Evolutionary conservation across 2,113 vertebrate genomes (phyloP).

Genomic region (Verasper variegatus): DNA sequence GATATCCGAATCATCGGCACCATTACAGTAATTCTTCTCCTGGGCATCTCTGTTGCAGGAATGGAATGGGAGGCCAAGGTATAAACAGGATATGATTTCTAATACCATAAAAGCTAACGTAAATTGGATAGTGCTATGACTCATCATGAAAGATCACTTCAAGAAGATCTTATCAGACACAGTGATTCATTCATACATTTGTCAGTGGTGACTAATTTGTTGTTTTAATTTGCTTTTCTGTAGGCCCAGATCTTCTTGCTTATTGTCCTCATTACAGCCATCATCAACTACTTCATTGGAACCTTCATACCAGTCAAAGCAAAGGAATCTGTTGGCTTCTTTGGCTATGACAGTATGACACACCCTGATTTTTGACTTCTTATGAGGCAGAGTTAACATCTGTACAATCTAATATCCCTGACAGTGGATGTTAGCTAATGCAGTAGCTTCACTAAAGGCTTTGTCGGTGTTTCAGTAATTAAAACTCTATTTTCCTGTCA

Average conservation of each 20-base stretch:
- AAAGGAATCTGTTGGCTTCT: conserved; percentile 90
- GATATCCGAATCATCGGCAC: conserved; percentile 95
- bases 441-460: background rate
- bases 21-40: conserved; percentile 91
- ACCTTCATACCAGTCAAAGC: conserved; percentile 89
- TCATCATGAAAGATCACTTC: too few species aligned
- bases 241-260: conserved; percentile 96
- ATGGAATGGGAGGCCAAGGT: conserved; percentile 99
- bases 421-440: background rate
- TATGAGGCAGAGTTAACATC: background rate
- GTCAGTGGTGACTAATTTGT: background rate
- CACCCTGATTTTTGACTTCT: background rate
- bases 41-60: conserved; percentile 97
- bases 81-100: conserved; percentile 17
- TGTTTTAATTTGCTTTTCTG: conserved; percentile 27
- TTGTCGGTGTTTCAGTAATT: background rate
- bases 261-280: conserved; percentile 91
- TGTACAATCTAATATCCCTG: background rate
- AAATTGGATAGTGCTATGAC: background rate
- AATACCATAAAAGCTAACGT: background rate
- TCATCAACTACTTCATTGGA: conserved; percentile 93
- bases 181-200: background rate
- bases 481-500: conserved; percentile 48
- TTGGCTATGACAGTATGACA: conserved; percentile 90
- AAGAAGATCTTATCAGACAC: background rate